Conservation (phyloP, 2,888 invertebrate genomes). For the Volucella bombylans region DNA sequence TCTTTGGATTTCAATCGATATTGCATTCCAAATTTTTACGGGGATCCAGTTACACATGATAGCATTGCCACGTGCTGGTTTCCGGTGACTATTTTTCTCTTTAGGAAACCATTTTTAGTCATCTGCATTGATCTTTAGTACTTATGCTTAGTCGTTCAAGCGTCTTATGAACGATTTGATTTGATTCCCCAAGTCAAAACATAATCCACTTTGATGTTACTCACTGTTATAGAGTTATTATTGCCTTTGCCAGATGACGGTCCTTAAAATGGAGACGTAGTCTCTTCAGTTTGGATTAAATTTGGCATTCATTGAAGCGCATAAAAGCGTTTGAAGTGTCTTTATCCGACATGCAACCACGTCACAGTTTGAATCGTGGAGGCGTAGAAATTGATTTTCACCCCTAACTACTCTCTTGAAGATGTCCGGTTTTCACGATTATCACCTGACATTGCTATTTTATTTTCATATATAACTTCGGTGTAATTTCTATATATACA, state of each 20-base stretch:
- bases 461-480: slow-evolving; percentile 33
- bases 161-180: slow-evolving; percentile 8
- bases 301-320: slow-evolving; percentile 38
- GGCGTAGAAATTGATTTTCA: slow-evolving; percentile 46
- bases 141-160: background rate
- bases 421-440: slow-evolving; percentile 37
- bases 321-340: slow-evolving; percentile 31
- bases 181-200: background rate
- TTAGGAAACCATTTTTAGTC: background rate
- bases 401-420: background rate
- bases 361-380: slow-evolving; percentile 26
- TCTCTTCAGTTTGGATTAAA: slow-evolving; percentile 19
- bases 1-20: background rate
- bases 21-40: background rate
- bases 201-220: slow-evolving; percentile 43
- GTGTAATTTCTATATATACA: background rate
- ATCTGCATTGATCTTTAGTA: slow-evolving; percentile 24
- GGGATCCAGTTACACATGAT: background rate
- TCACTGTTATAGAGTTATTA: slow-evolving; percentile 10
- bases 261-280: background rate
- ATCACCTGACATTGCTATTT: slow-evolving; percentile 60
- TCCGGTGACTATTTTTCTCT: slow-evolving; percentile 3
- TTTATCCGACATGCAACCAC: slow-evolving; percentile 12
- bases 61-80: background rate
- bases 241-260: background rate